These are phyloP conservation scores for Rhodophaea formosa DNA, from an alignment of 2,888 invertebrate genomes.

Conservation along the genomic window DNA sequence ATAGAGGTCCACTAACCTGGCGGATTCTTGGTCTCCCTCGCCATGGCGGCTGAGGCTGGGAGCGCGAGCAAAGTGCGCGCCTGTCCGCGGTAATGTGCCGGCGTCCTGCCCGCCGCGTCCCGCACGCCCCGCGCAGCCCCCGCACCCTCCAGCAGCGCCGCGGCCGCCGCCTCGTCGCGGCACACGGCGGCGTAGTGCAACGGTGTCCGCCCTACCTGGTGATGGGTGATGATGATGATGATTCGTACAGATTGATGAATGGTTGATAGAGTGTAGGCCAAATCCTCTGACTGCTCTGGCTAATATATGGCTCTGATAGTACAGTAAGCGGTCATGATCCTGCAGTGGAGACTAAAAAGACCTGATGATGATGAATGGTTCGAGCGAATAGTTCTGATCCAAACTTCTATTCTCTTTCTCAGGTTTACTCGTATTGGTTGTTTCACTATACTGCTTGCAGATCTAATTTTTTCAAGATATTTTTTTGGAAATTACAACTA, in stretches of 20 bases:
- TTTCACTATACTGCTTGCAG: too few species aligned
- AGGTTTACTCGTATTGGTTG: too few species aligned
- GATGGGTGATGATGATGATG: neutral
- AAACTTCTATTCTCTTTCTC: too few species aligned
- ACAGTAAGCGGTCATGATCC: too few species aligned
- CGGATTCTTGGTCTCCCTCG: constrained; percentile 51
- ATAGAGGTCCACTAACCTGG: constrained; percentile 49
- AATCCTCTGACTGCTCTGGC: too few species aligned
- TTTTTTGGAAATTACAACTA: too few species aligned
- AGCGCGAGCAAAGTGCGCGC: constrained; percentile 62
- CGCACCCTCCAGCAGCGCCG: constrained; percentile 87
- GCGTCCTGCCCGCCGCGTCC: constrained; percentile 84
- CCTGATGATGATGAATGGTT: too few species aligned
- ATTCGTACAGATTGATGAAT: neutral
- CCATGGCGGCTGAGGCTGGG: constrained; percentile 53
- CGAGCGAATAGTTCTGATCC: too few species aligned
- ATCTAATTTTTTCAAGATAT: too few species aligned
- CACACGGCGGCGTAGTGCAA: constrained; percentile 92
- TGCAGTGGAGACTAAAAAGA: too few species aligned
- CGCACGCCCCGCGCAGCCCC: constrained; percentile 91
- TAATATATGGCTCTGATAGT: too few species aligned
- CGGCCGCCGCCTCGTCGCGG: constrained; percentile 87
- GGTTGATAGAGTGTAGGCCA: too few species aligned
- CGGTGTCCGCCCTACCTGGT: constrained; percentile 83
- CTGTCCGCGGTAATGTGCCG: constrained; percentile 65